Conservation (phyloP, 1,140 invertebrate species). For the Zaprionus taronus region DNA sequence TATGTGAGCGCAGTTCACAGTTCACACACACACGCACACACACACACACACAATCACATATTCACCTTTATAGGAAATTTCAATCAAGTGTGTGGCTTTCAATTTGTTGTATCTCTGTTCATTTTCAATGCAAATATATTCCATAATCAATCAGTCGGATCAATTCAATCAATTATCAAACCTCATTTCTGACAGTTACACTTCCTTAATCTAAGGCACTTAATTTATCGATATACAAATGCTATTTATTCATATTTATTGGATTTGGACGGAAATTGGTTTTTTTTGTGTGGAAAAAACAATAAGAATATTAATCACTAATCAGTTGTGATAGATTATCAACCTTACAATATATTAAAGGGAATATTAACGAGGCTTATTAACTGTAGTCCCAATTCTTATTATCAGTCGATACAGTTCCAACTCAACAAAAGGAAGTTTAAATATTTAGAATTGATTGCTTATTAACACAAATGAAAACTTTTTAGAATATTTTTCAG, state of each 20-base stretch:
- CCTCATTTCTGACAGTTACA: slow-evolving; percentile 6
- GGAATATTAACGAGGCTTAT: too few relatives aligned
- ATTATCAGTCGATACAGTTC: too few relatives aligned
- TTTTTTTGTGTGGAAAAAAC: too few relatives aligned
- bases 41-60: not conserved
- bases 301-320: too few relatives aligned
- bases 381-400: too few relatives aligned
- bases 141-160: slow-evolving; percentile 31
- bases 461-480: too few relatives aligned
- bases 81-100: slow-evolving; percentile 28
- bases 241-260: not conserved
- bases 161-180: slow-evolving; percentile 10
- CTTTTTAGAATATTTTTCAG: too few relatives aligned
- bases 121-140: slow-evolving; percentile 20
- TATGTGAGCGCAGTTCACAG: not conserved
- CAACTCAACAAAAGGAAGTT: too few relatives aligned
- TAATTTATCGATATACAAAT: not conserved
- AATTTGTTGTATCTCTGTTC: slow-evolving; percentile 21
- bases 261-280: too few relatives aligned
- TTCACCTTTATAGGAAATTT: not conserved
- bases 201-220: not conserved
- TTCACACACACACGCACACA: not conserved
- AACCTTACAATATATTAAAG: too few relatives aligned
- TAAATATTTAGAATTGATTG: too few relatives aligned
- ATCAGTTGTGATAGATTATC: too few relatives aligned